Percentiles rank a stretch among this genome's conserved stretches.
Conservation (phyloP, 1,140 invertebrate species). For the Caenorhabditis remanei region DNA sequence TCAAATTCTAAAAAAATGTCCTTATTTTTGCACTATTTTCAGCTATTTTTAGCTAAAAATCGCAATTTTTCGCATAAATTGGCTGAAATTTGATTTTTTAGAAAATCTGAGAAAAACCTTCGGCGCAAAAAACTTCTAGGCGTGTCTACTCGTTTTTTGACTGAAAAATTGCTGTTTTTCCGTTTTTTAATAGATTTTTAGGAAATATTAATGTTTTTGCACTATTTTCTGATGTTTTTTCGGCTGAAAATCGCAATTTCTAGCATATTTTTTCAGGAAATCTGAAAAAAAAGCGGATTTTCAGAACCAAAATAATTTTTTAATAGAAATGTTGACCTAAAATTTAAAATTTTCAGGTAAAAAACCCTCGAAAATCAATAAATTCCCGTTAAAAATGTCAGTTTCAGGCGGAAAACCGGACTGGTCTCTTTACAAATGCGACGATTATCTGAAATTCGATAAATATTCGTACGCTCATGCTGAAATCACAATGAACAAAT, state of each 20-base stretch:
- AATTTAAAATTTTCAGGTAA: background rate
- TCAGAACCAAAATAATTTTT: no score
- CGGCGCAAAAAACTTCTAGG: background rate
- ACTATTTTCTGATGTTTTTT: no score
- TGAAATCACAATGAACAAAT: conserved; percentile 60
- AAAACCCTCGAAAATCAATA: background rate
- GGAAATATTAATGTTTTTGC: no score
- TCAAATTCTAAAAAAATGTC: background rate
- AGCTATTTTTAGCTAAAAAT: background rate
- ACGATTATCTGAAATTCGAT: conserved; percentile 63
- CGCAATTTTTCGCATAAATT: no score
- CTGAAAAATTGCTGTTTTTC: no score
- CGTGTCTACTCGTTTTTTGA: no score
- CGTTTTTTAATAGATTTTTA: no score
- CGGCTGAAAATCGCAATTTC: no score
- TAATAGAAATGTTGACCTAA: no score
- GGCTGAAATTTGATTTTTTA: background rate
- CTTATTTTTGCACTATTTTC: background rate
- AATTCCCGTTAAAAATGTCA: background rate
- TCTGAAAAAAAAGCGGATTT: no score
- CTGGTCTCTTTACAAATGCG: conserved; percentile 61
- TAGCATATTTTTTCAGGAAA: no score
- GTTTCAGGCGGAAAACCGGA: conserved; percentile 60
- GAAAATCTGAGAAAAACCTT: background rate
- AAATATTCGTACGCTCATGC: conserved; percentile 64